Conservation (phyloP, 1,140 invertebrate species). For the Ostrea denselamellosa region DNA sequence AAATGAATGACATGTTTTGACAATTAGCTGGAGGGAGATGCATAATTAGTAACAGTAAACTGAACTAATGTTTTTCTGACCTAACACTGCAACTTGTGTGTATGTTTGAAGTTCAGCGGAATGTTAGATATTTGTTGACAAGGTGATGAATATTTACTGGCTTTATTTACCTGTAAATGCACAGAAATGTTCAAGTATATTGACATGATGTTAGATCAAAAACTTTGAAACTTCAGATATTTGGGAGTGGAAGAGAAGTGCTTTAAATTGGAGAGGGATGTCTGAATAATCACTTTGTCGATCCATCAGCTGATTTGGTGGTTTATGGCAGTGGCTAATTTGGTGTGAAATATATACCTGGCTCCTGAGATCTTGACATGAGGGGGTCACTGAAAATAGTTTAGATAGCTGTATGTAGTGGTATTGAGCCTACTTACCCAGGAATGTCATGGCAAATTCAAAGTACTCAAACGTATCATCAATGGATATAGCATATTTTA, state of each 20-base stretch:
- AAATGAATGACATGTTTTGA: background rate
- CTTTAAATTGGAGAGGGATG: background rate
- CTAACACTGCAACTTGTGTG: conserved; percentile 1
- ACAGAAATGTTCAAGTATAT: background rate
- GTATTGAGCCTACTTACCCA: background rate
- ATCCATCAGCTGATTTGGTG: background rate
- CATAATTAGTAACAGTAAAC: conserved; percentile 26
- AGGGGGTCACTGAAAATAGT: background rate
- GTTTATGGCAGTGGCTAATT: conserved; percentile 6
- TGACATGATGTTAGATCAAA: conserved; percentile 10
- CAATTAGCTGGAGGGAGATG: conserved; percentile 2
- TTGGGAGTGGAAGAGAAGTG: background rate
- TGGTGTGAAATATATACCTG: conserved; percentile 28
- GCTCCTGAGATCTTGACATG: conserved; percentile 6
- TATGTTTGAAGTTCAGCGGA: conserved; percentile 7
- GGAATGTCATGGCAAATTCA: background rate
- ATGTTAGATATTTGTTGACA: background rate
- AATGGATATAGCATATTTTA: too few relatives aligned
- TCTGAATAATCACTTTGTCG: background rate
- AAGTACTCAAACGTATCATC: background rate
- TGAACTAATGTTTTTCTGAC: background rate
- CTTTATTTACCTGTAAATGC: conserved; percentile 24
- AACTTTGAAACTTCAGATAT: conserved; percentile 2
- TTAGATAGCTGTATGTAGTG: background rate
- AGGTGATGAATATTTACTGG: background rate